These are phyloP conservation scores for Spisula subtruncata DNA, from an alignment of 2,888 invertebrate species.

Conservation along the genomic window DNA sequence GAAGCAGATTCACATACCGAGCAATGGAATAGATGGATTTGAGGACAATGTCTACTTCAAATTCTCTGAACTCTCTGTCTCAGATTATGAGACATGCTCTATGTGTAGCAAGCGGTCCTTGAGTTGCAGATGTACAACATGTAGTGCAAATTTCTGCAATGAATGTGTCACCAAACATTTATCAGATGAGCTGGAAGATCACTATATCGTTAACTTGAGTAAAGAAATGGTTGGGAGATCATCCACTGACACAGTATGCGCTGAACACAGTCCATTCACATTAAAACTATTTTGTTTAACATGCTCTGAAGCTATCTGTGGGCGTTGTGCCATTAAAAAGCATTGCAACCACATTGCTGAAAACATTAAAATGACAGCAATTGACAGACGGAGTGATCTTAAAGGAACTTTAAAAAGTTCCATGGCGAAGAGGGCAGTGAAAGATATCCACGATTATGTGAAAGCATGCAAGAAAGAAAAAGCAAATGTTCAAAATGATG, in stretches of 20 bases:
- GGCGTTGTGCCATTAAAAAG: conserved; percentile 60
- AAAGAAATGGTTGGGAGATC: conserved; percentile 57
- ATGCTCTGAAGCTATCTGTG: conserved; percentile 66
- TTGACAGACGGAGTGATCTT: conserved; percentile 54
- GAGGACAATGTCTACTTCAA: conserved; percentile 63
- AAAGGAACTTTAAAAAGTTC: conserved; percentile 35
- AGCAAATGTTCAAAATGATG: conserved; percentile 42
- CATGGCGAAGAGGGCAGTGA: conserved; percentile 31
- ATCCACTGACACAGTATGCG: conserved; percentile 41
- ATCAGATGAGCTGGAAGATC: conserved; percentile 16
- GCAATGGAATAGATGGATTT: conserved; percentile 52
- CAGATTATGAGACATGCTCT: conserved; percentile 59
- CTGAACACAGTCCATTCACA: conserved; percentile 63
- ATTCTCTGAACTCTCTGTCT: conserved; percentile 57
- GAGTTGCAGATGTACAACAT: conserved; percentile 55
- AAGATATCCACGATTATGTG: conserved; percentile 51
- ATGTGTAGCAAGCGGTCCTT: conserved; percentile 40
- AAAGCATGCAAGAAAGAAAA: conserved; percentile 49
- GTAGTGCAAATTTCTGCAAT: conserved; percentile 53
- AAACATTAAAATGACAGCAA: conserved; percentile 51
- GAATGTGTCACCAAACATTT: conserved; percentile 60
- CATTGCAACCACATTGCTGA: conserved; percentile 66
- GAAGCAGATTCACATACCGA: conserved; percentile 42
- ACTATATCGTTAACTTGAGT: conserved; percentile 60
- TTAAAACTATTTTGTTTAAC: conserved; percentile 62